These are phyloP conservation scores for Drosophila hydei DNA, from an alignment of 1,140 invertebrate genomes.

Conservation along the genomic window DNA sequence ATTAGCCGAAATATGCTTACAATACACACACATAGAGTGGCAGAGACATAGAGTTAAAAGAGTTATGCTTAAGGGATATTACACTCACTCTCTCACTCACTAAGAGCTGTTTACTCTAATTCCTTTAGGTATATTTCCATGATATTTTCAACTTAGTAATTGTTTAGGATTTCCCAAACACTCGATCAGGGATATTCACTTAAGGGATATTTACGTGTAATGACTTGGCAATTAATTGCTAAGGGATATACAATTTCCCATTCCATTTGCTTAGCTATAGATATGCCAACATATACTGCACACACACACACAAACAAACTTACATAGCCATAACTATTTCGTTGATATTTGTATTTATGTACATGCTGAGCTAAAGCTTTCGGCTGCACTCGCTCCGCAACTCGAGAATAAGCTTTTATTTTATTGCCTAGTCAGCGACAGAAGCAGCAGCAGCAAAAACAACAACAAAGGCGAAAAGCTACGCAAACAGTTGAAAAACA, in stretches of 20 bases:
- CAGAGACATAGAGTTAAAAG: too few relatives aligned
- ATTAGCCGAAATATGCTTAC: neutral
- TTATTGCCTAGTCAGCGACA: constrained; percentile 18
- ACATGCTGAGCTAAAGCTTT: constrained; percentile 35
- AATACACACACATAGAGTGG: too few relatives aligned
- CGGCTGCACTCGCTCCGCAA: constrained; percentile 26
- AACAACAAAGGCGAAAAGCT: constrained; percentile 30
- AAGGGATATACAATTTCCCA: too few relatives aligned
- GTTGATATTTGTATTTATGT: too few relatives aligned
- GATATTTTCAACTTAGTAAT: too few relatives aligned
- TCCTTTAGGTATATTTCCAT: neutral
- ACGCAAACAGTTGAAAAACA: constrained; percentile 45
- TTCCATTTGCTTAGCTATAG: too few relatives aligned
- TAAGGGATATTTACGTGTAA: neutral
- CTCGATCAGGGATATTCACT: too few relatives aligned
- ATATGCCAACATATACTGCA: neutral
- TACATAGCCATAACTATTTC: constrained; percentile 4
- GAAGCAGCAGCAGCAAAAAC: constrained; percentile 7
- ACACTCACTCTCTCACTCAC: too few relatives aligned
- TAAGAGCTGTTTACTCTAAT: neutral
- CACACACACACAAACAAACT: neutral
- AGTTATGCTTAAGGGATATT: neutral
- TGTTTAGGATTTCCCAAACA: too few relatives aligned
- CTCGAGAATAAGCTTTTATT: constrained; percentile 34
- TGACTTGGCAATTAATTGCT: too few relatives aligned